phyloP scores from a whole-genome alignment of 2,888 invertebrate species.

The Deilephila porcellus region DNA sequence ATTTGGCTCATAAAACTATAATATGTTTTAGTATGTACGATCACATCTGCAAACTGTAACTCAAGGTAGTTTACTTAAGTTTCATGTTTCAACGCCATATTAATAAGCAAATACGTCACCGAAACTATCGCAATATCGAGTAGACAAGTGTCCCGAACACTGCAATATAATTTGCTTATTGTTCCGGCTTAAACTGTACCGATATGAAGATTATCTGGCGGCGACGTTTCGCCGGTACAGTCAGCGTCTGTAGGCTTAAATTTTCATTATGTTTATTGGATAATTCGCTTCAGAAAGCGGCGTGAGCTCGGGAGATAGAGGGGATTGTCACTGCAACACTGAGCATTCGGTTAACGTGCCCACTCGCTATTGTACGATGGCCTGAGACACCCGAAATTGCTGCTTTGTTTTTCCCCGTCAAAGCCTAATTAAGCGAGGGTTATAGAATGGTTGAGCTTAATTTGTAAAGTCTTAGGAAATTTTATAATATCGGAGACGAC shows the following conservation, averaged over 20 bases:
- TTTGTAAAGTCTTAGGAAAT: too few species aligned
- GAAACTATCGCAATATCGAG: constrained; percentile 2
- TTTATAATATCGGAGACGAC: too few species aligned
- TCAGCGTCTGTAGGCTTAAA: constrained; percentile 80
- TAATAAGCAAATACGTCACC: background rate
- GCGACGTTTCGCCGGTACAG: constrained; percentile 70
- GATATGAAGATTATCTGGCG: constrained; percentile 71
- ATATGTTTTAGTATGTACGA: too few species aligned
- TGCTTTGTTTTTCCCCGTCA: constrained; percentile 9
- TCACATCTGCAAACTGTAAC: too few species aligned
- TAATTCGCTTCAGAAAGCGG: constrained; percentile 74
- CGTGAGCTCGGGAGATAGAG: constrained; percentile 77
- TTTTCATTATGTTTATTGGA: constrained; percentile 85
- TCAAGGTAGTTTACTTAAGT: background rate
- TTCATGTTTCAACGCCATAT: background rate
- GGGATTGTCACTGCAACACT: constrained; percentile 81
- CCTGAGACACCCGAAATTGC: constrained; percentile 36
- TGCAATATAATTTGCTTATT: constrained; percentile 34
- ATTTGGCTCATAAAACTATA: too few species aligned
- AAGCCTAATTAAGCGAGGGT: background rate
- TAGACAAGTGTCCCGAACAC: constrained; percentile 13
- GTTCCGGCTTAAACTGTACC: constrained; percentile 30
- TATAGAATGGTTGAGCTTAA: background rate
- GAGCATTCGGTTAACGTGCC: constrained; percentile 69
- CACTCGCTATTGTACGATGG: constrained; percentile 50